Evolutionary conservation across 1,140 invertebrate species (phyloP).

Genomic region (Planococcus citri): DNA sequence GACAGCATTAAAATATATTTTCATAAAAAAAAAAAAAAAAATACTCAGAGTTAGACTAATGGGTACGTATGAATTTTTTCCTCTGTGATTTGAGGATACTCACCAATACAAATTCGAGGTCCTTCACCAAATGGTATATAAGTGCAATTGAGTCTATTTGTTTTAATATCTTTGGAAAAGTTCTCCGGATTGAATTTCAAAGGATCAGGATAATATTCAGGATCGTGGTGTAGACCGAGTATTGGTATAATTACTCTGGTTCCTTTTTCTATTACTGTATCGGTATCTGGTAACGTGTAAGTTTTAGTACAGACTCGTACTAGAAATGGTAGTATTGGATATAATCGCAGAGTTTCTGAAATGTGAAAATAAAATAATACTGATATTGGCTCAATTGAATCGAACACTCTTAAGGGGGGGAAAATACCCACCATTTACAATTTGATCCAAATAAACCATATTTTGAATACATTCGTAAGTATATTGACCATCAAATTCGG

Average conservation of each 20-base stretch:
- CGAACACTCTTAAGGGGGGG: no score
- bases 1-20: background rate
- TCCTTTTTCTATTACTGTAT: conserved; percentile 45
- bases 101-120: conserved; percentile 61
- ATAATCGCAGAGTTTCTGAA: conserved; percentile 27
- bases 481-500: background rate
- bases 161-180: conserved; percentile 38
- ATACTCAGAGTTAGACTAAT: no score
- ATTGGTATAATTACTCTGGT: conserved; percentile 46
- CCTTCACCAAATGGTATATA: conserved; percentile 69
- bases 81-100: no score
- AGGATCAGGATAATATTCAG: conserved; percentile 40
- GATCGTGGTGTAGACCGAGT: conserved; percentile 43
- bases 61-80: no score
- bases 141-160: conserved; percentile 32
- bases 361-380: background rate
- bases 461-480: conserved; percentile 42
- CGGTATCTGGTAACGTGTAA: conserved; percentile 42
- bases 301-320: conserved; percentile 35
- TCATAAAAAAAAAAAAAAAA: background rate
- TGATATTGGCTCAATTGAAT: no score
- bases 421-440: conserved; percentile 39
- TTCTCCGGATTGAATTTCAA: conserved; percentile 44
- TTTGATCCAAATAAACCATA: conserved; percentile 41
- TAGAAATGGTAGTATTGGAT: conserved; percentile 37